These are phyloP conservation scores for Momotus momota DNA, from an alignment of 2,797 vertebrate genomes.

Conservation along the genomic window DNA sequence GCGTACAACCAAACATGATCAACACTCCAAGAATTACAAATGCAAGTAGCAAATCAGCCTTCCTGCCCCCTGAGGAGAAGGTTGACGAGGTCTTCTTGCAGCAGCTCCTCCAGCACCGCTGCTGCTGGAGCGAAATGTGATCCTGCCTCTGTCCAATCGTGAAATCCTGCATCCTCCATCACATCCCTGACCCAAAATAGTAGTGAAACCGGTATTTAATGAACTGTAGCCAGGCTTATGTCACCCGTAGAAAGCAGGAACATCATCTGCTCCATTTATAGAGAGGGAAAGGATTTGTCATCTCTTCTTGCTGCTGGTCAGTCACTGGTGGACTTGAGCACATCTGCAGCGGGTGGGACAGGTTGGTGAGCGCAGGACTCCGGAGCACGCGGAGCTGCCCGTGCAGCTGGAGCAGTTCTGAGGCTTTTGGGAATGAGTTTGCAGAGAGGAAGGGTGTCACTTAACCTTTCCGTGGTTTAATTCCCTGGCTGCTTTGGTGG, in stretches of 20 bases:
- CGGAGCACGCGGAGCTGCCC: accelerated
- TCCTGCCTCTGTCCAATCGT: neutral
- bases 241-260: neutral
- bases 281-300: neutral
- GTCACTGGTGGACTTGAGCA: neutral
- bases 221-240: neutral
- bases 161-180: neutral
- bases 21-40: neutral
- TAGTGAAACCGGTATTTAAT: neutral
- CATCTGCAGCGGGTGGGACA: neutral
- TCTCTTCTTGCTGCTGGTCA: neutral
- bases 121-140: neutral
- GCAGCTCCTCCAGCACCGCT: neutral
- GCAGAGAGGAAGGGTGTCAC: neutral
- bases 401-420: accelerated
- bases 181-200: neutral
- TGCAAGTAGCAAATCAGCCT: neutral
- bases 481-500: neutral
- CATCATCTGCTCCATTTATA: neutral
- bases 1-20: neutral
- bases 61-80: neutral
- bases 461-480: neutral
- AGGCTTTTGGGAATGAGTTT: neutral
- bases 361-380: neutral
- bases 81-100: neutral